Conservation (phyloP, 2,797 vertebrate species). For the Danio tinwini region DNA sequence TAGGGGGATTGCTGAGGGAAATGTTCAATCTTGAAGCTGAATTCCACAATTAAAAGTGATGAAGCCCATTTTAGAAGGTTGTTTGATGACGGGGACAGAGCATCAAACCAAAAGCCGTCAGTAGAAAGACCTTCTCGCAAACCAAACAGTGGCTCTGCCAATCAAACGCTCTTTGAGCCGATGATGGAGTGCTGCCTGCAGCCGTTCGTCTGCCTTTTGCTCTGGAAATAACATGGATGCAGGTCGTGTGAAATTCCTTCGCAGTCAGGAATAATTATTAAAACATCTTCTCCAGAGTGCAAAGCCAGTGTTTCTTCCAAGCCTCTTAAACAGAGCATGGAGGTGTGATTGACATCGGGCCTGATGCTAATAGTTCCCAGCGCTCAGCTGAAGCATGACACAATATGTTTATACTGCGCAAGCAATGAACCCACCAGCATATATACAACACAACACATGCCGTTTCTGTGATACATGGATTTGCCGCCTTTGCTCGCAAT, state of each 20-base stretch:
- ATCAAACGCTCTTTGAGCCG: slow-evolving; percentile 61
- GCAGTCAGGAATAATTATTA: slow-evolving; percentile 14
- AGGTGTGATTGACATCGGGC: slow-evolving; percentile 65
- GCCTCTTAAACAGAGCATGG: slow-evolving; percentile 49
- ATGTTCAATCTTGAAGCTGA: slow-evolving; percentile 63
- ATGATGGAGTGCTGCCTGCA: slow-evolving; percentile 43
- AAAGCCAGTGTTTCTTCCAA: background rate
- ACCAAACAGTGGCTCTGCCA: slow-evolving; percentile 65
- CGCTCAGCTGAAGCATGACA: slow-evolving; percentile 65
- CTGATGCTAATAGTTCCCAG: slow-evolving; percentile 74
- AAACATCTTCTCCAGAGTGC: slow-evolving; percentile 18
- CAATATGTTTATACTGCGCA: slow-evolving; percentile 73
- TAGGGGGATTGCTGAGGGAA: slow-evolving; percentile 38
- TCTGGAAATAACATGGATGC: slow-evolving; percentile 8
- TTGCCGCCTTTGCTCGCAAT: background rate
- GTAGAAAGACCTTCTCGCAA: slow-evolving; percentile 51
- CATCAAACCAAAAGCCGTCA: slow-evolving; percentile 55
- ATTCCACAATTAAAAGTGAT: slow-evolving; percentile 72
- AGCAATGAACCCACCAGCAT: slow-evolving; percentile 59
- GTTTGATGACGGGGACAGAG: slow-evolving; percentile 70
- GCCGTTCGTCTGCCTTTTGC: background rate
- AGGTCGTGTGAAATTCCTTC: slow-evolving; percentile 7
- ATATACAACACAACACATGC: slow-evolving; percentile 35
- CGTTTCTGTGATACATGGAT: slow-evolving; percentile 22
- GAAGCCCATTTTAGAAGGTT: slow-evolving; percentile 64